Percentiles rank a stretch among this genome's conserved stretches.
Conservation (phyloP, 2,888 invertebrate species). For the Hypena proboscidalis region DNA sequence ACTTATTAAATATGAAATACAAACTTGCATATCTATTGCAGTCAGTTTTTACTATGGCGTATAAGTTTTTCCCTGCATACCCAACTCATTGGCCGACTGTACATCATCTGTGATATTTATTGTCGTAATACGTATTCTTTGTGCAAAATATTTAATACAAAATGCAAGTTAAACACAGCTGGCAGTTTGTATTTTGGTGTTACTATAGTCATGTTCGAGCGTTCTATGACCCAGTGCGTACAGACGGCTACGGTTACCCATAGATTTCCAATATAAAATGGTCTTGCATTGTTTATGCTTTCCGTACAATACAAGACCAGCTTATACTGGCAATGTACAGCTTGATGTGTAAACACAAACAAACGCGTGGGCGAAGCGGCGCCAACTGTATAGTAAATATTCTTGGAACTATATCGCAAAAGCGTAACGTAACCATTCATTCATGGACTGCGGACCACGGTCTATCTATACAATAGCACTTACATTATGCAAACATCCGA, state of each 20-base stretch:
- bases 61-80: too few species aligned
- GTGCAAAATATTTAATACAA: constrained; percentile 11
- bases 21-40: too few species aligned
- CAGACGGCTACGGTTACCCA: too few species aligned
- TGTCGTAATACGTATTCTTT: constrained; percentile 12
- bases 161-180: constrained; percentile 5
- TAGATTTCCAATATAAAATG: too few species aligned
- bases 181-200: constrained; percentile 2
- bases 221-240: constrained; percentile 48
- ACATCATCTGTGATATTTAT: constrained; percentile 19
- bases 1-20: too few species aligned
- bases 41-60: too few species aligned
- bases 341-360: too few species aligned
- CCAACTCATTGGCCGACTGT: too few species aligned
- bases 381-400: constrained; percentile 73
- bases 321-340: too few species aligned
- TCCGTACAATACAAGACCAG: too few species aligned
- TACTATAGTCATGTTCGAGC: constrained; percentile 11
- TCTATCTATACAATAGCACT: constrained; percentile 36
- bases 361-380: constrained; percentile 63
- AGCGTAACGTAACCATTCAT: constrained; percentile 66
- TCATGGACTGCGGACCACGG: constrained; percentile 63
- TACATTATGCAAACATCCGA: constrained; percentile 36
- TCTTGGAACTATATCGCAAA: constrained; percentile 72
- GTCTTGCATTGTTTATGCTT: too few species aligned